Evolutionary conservation across 2,888 invertebrate genomes (phyloP).

Genomic region (Rhagonycha lutea): DNA sequence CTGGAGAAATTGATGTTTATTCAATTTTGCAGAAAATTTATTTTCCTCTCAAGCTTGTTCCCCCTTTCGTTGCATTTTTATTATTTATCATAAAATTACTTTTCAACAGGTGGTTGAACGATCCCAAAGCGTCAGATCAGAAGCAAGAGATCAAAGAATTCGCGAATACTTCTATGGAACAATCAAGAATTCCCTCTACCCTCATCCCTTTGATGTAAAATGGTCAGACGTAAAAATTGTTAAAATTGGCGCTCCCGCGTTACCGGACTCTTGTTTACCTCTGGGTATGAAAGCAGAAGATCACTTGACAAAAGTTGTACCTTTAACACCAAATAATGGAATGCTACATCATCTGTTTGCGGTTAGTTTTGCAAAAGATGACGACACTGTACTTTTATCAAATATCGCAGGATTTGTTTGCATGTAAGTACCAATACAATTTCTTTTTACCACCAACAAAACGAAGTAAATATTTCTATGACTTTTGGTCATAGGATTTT

Average conservation of each 20-base stretch:
- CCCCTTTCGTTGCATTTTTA: too few species aligned
- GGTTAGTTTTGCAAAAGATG: constrained; percentile 81
- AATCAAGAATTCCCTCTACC: constrained; percentile 71
- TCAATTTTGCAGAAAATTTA: too few species aligned
- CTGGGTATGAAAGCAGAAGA: constrained; percentile 94
- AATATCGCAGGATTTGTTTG: constrained; percentile 91
- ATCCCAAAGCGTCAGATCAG: constrained; percentile 70
- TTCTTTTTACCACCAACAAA: neutral
- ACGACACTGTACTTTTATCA: constrained; percentile 84
- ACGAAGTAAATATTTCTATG: neutral
- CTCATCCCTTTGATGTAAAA: constrained; percentile 93
- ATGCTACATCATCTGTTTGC: constrained; percentile 88
- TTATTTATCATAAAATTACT: neutral
- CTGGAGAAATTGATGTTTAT: too few species aligned
- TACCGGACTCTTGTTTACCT: constrained; percentile 96
- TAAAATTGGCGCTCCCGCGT: constrained; percentile 90
- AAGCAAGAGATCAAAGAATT: constrained; percentile 79
- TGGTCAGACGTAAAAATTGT: constrained; percentile 87
- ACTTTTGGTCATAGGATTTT: neutral
- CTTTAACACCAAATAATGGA: constrained; percentile 74
- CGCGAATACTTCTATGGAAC: constrained; percentile 97
- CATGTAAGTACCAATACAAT: constrained; percentile 68
- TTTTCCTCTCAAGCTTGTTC: too few species aligned
- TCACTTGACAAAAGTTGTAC: constrained; percentile 86
- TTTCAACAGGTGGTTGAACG: constrained; percentile 79